phyloP scores from a whole-genome alignment of 64 coral and sea anemone species.

The Dendrophyllia cribrosa region DNA sequence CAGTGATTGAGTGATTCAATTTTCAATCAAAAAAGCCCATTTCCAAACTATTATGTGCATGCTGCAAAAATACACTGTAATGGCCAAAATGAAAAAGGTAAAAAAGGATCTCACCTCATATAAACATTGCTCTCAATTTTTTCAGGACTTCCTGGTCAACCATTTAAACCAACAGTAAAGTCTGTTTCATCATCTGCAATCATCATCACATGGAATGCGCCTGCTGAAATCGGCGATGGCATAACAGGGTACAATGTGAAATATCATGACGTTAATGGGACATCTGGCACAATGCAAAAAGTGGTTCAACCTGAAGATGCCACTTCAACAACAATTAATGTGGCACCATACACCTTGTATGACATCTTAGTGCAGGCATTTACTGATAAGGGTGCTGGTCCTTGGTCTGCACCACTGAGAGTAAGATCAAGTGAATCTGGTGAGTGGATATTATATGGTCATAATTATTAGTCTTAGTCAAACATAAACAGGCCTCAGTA shows the following conservation, averaged over 20 bases:
- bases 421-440: slow-evolving; percentile 47
- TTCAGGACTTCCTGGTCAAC: slow-evolving; percentile 10
- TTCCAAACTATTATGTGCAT: too few relatives aligned
- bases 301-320: too few relatives aligned
- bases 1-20: too few relatives aligned
- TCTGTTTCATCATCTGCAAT: background rate
- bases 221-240: background rate
- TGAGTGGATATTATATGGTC: too few relatives aligned
- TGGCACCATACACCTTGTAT: slow-evolving; percentile 53
- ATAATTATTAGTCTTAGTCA: too few relatives aligned
- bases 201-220: slow-evolving; percentile 3
- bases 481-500: too few relatives aligned
- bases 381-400: background rate
- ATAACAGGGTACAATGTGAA: slow-evolving; percentile 12
- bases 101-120: too few relatives aligned
- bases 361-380: slow-evolving; percentile 39
- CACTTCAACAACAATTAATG: background rate
- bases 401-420: slow-evolving; percentile 23
- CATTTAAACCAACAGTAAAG: background rate
- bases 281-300: background rate
- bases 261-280: background rate
- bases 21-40: too few relatives aligned
- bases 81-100: too few relatives aligned
- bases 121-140: background rate
- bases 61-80: too few relatives aligned